A percentile compares a stretch with the other conserved stretches of the same genome.
Evolutionary conservation across 1,140 invertebrate species (phyloP).

Genomic region (Aphelinus atriplicis): DNA sequence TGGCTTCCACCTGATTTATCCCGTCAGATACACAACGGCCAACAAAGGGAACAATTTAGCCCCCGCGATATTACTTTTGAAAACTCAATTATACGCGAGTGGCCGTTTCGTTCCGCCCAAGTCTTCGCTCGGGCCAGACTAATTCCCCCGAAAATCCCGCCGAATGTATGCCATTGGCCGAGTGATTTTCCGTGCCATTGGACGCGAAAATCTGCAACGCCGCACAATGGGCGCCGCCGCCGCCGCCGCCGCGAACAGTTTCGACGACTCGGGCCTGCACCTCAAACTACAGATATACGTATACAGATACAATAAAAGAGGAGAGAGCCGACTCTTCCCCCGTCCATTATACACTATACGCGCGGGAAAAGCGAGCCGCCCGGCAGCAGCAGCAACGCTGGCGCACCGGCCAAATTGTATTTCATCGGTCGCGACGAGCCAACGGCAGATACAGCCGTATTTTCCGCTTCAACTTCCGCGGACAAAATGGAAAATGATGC

Average conservation of each 20-base stretch:
- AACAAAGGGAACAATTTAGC: too few species aligned
- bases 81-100: too few species aligned
- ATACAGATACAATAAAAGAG: conserved; percentile 1
- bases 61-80: too few species aligned
- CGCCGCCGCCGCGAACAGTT: background rate
- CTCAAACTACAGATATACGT: too few species aligned
- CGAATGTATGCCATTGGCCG: background rate
- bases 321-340: background rate
- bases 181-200: conserved; percentile 25
- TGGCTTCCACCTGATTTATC: too few species aligned
- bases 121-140: background rate
- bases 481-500: background rate
- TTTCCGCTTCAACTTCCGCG: background rate
- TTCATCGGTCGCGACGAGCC: background rate
- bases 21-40: too few species aligned
- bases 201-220: conserved; percentile 12
- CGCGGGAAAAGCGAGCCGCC: background rate
- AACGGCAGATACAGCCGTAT: background rate
- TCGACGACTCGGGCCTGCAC: background rate
- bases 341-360: background rate
- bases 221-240: background rate
- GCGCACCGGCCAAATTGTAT: background rate
- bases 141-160: too few species aligned
- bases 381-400: background rate
- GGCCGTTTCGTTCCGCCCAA: too few species aligned